Evolutionary conservation across 2,888 invertebrate species (phyloP).

Genomic region (Neoaliturus tenellus): DNA sequence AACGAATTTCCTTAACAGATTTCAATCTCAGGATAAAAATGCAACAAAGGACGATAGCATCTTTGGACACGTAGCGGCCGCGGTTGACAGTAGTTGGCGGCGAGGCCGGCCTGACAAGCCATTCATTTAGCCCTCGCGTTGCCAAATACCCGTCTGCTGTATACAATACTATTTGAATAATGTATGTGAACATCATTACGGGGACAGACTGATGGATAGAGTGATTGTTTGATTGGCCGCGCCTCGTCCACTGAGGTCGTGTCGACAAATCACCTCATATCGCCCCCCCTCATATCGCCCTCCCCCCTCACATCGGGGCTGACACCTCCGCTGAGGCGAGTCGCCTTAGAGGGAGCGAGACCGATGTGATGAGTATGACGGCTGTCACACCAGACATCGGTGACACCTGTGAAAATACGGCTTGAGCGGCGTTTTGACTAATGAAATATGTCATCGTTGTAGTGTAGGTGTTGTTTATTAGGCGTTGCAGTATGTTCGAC

Average conservation of each 20-base stretch:
- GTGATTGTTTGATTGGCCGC: conserved; percentile 47
- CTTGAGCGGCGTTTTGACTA: too few relatives aligned
- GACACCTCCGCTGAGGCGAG: not conserved
- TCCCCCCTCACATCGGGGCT: not conserved
- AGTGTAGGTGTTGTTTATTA: too few relatives aligned
- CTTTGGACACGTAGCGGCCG: not conserved
- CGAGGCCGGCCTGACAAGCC: not conserved
- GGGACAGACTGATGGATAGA: conserved; percentile 48
- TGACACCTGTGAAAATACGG: too few relatives aligned
- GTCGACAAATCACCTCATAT: conserved; percentile 48
- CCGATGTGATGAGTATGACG: not conserved
- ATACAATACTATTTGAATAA: conserved; percentile 52
- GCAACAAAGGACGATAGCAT: conserved; percentile 16
- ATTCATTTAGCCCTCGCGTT: conserved; percentile 31
- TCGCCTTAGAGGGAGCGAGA: not conserved
- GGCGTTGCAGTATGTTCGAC: too few relatives aligned
- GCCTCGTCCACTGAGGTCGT: conserved; percentile 8
- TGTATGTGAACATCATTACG: conserved; percentile 49
- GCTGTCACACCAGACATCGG: not conserved
- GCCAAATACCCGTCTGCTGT: conserved; percentile 46
- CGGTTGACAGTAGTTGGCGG: conserved; percentile 39
- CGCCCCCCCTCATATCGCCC: not conserved
- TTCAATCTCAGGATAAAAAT: not conserved
- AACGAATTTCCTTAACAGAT: conserved; percentile 19
- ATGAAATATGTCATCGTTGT: too few relatives aligned